phyloP scores from a whole-genome alignment of 2,888 invertebrate genomes.

The Rhaphigaster nebulosa region DNA sequence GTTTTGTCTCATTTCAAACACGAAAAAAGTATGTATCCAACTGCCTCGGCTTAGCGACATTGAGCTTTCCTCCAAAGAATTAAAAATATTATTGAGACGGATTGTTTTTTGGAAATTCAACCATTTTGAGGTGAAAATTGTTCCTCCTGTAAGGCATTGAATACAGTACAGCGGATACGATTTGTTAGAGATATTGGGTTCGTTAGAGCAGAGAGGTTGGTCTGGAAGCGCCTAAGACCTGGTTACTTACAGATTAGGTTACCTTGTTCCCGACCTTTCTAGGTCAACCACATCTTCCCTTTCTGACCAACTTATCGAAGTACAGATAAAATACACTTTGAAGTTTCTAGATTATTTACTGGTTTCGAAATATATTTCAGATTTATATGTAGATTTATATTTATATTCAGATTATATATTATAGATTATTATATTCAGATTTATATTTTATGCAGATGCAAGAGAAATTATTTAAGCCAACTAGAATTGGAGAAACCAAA shows the following conservation, averaged over 20 bases:
- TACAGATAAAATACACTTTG: not conserved
- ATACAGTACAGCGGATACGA: not conserved
- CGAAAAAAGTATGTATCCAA: not conserved
- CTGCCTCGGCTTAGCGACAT: not conserved
- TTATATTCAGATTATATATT: too few relatives aligned
- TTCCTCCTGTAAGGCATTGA: not conserved
- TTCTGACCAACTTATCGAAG: not conserved
- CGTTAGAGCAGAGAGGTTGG: not conserved
- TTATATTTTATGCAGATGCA: too few relatives aligned
- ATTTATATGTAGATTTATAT: too few relatives aligned
- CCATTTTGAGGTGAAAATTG: not conserved
- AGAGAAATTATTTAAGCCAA: too few relatives aligned
- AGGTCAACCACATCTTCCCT: not conserved
- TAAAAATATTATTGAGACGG: not conserved
- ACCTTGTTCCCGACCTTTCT: not conserved
- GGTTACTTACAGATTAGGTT: slow-evolving; percentile 20
- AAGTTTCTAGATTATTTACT: not conserved
- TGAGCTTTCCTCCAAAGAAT: not conserved
- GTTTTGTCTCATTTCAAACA: not conserved
- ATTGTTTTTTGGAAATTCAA: not conserved
- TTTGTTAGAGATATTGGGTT: slow-evolving; percentile 11
- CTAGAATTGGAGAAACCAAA: too few relatives aligned
- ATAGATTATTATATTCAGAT: too few relatives aligned
- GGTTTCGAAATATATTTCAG: too few relatives aligned
- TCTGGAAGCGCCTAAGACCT: not conserved